These are phyloP conservation scores for Micropterix aruncella DNA, from an alignment of 2,888 invertebrate genomes.

Conservation along the genomic window DNA sequence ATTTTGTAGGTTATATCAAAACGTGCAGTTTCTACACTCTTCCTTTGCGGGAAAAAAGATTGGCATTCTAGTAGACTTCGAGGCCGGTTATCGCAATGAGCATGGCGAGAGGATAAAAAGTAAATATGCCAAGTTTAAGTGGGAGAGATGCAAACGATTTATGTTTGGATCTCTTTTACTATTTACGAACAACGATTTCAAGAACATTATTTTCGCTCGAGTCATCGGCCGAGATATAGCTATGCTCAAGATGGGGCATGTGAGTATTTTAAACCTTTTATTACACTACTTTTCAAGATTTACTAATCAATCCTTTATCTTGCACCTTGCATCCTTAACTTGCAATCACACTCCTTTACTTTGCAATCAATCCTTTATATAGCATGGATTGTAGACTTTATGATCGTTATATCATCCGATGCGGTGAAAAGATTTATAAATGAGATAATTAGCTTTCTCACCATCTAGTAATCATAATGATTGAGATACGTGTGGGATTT, in stretches of 20 bases:
- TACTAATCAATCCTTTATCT: too few species aligned
- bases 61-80: background rate
- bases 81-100: background rate
- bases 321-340: too few species aligned
- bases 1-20: background rate
- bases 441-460: too few species aligned
- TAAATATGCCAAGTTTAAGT: slow-evolving; percentile 19
- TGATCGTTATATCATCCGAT: too few species aligned
- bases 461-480: too few species aligned
- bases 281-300: too few species aligned
- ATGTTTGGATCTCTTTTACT: slow-evolving; percentile 58
- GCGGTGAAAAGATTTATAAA: too few species aligned
- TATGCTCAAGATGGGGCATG: slow-evolving; percentile 21
- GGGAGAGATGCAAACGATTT: slow-evolving; percentile 38
- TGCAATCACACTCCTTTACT: too few species aligned
- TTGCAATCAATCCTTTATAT: too few species aligned
- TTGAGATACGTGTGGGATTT: too few species aligned
- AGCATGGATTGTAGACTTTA: too few species aligned
- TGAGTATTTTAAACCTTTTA: too few species aligned
- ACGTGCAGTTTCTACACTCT: background rate
- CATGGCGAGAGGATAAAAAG: background rate
- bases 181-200: slow-evolving; percentile 54
- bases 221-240: slow-evolving; percentile 40
- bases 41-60: background rate
- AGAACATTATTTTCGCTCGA: slow-evolving; percentile 49